Percentiles rank a stretch among this genome's conserved stretches.
phyloP scores from a whole-genome alignment of 2,113 vertebrate species.

The Xenopus laevis region DNA sequence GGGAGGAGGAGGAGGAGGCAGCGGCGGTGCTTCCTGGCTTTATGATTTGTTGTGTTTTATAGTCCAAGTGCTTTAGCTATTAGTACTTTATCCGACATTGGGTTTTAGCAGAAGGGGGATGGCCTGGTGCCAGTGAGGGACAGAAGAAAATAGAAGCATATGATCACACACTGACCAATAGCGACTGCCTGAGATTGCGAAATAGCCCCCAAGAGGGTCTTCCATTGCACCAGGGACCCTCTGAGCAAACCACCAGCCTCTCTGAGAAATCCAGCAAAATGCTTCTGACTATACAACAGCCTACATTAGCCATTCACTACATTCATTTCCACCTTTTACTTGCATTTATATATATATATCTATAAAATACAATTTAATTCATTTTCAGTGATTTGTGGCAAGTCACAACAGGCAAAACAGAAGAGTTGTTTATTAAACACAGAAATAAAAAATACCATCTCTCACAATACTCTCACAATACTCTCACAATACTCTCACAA shows the following conservation, averaged over 20 bases:
- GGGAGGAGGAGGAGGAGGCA: too few species aligned
- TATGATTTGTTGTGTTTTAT: conserved; percentile 99
- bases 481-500: too few species aligned
- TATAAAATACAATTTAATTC: too few species aligned
- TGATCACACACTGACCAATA: conserved; percentile 98
- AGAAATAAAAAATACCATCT: too few species aligned
- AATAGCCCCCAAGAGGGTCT: conserved; percentile 91
- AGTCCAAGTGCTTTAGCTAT: conserved; percentile 98
- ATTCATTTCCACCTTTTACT: not conserved
- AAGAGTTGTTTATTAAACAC: too few species aligned
- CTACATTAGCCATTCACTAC: not conserved
- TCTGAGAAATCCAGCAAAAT: conserved; percentile 37
- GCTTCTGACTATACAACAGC: not conserved
- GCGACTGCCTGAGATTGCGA: conserved; percentile 86
- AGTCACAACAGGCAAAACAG: too few species aligned
- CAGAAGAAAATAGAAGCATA: conserved; percentile 97
- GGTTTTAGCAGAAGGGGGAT: conserved; percentile 98
- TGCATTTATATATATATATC: too few species aligned
- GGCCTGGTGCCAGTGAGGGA: conserved; percentile 96
- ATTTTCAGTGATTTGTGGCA: too few species aligned
- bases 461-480: too few species aligned
- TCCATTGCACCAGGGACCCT: conserved; percentile 83
- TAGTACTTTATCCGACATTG: conserved; percentile 99
- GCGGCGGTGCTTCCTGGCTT: conserved; percentile 76
- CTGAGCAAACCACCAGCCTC: conserved; percentile 73